Base-by-base conservation (phyloP, 2,113 vertebrate genomes). In the Strix aluco region DNA sequence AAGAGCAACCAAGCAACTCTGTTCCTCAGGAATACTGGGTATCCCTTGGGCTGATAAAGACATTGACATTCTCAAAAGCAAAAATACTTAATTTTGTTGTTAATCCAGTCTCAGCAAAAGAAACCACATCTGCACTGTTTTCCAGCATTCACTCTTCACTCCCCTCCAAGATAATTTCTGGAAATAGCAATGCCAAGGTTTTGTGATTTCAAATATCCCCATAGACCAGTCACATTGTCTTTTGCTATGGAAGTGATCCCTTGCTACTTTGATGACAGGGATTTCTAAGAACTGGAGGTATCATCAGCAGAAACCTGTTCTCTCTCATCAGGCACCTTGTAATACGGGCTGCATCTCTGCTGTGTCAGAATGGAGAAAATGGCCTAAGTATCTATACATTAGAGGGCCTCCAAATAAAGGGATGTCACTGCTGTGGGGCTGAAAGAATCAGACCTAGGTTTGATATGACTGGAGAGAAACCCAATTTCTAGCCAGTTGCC, bases 361-460 rank as follows among this genome's bases (percentile, higher is more conserved):
- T 80, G 22, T 13, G 72, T 10, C 1, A 1, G 74, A 29, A 49
- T 44, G 46, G 18, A 78, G 54, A 86, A 42, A 26, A n/a, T 15
- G 66, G 32, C 16, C 51, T 22, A 18, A 78, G 9, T 19, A 21
- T 15, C 19, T 36, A 11, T 6, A 15, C 18, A 3, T 26, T 19
- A 23, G 11, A 63, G 23, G 42, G 25, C 11, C 38, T 21, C 52
- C 58, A 27, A 12, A 25, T 8, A 46, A 66, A 75, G 9, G 13
- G 8, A 3, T 44, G 16, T 61, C 0, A 0, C 55, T 84, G n/a
- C 38, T 57, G 7, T n/a, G 36, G 17, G 27, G 32, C 58, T 82
- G 47, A 54, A 73, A 58, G 25, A 73, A 70, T 54, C 38, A 66
- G 34, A 52, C 5, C 10, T 32, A 7, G 26, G 13, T 38, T 80